phyloP scores from a whole-genome alignment of 2,888 invertebrate species.

The Clepsis dumicolana region DNA sequence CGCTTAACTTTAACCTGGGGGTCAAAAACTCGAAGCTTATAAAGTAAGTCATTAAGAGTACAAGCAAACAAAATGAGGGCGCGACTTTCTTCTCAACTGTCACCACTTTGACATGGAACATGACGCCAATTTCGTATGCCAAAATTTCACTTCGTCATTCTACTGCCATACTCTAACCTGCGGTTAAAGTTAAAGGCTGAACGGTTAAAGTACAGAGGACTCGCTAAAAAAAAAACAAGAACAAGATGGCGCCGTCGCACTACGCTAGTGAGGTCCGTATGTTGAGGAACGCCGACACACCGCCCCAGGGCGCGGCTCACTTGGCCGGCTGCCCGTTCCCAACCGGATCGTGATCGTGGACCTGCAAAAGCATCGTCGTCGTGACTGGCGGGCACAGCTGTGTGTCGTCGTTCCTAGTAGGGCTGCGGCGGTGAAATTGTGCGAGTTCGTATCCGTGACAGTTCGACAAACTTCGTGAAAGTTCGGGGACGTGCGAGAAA shows the following conservation, averaged over 20 bases:
- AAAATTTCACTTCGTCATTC: too few relatives aligned
- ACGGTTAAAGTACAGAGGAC: not conserved
- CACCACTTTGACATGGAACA: too few relatives aligned
- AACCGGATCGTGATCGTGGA: conserved; percentile 72
- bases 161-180: too few relatives aligned
- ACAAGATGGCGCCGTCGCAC: conserved; percentile 60
- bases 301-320: conserved; percentile 70
- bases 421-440: conserved; percentile 56
- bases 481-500: not conserved
- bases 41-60: too few relatives aligned
- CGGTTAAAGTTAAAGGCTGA: not conserved
- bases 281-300: conserved; percentile 85
- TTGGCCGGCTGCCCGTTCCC: conserved; percentile 77
- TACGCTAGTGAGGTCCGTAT: conserved; percentile 84
- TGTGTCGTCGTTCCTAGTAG: conserved; percentile 84
- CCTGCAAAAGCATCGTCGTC: conserved; percentile 78
- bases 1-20: not conserved
- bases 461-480: not conserved
- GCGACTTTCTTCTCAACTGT: too few relatives aligned
- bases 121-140: too few relatives aligned
- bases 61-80: too few relatives aligned
- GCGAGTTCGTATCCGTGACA: not conserved
- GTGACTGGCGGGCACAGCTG: conserved; percentile 75
- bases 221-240: conserved; percentile 48
- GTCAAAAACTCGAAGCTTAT: not conserved